These are phyloP conservation scores for Trematocara unimaculatum DNA, from an alignment of 2,113 vertebrate species.

Conservation along the genomic window DNA sequence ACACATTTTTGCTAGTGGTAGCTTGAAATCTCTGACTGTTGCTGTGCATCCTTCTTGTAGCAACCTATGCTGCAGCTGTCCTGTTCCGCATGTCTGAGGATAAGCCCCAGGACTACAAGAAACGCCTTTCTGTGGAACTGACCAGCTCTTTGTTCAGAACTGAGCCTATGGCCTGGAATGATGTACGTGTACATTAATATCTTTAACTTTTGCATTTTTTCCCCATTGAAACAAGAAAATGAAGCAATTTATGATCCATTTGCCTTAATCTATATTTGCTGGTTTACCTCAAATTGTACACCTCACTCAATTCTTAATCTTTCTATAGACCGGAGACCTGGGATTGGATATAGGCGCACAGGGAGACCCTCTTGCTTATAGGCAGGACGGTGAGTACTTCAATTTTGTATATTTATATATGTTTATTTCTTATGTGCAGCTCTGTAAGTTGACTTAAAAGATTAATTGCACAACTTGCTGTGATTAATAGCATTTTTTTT, in stretches of 20 bases:
- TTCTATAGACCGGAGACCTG: conserved; percentile 84
- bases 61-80: conserved; percentile 94
- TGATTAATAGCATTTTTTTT: background rate
- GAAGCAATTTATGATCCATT: background rate
- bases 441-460: background rate
- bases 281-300: background rate
- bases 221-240: background rate
- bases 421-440: background rate
- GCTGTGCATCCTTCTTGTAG: conserved; percentile 54
- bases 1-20: background rate
- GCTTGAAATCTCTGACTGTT: background rate
- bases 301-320: background rate
- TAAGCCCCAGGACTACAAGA: conserved; percentile 98
- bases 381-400: conserved; percentile 83
- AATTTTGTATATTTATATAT: background rate
- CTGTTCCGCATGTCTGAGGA: conserved; percentile 99
- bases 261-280: background rate
- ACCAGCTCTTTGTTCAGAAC: conserved; percentile 97
- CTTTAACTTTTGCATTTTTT: background rate
- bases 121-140: conserved; percentile 92
- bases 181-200: conserved; percentile 69
- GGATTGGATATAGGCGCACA: conserved; percentile 92
- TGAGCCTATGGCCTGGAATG: conserved; percentile 97
- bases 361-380: conserved; percentile 93
- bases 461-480: background rate